Percentiles rank a stretch among this genome's conserved stretches.
Evolutionary conservation across 2,888 invertebrate species (phyloP).

Genomic region (Drosophila mimetica): DNA sequence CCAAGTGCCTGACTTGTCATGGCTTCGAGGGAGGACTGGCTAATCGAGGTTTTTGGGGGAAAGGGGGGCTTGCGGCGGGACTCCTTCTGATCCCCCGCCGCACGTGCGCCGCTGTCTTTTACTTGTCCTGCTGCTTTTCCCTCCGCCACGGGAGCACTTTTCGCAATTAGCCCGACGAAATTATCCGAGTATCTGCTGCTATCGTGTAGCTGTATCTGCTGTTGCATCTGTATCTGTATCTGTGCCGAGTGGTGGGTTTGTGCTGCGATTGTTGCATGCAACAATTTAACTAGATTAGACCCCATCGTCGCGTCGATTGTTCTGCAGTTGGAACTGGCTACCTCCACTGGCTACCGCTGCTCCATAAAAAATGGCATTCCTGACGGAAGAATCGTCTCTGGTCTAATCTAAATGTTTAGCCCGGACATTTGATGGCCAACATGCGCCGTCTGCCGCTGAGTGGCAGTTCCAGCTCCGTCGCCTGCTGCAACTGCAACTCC

Average conservation of each 20-base stretch:
- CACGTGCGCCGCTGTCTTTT: slow-evolving; percentile 69
- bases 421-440: slow-evolving; percentile 77
- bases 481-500: slow-evolving; percentile 12
- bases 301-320: slow-evolving; percentile 62
- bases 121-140: slow-evolving; percentile 58
- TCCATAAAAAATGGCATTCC: slow-evolving; percentile 66
- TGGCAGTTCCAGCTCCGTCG: slow-evolving; percentile 63
- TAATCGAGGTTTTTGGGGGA: slow-evolving; percentile 18
- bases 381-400: slow-evolving; percentile 66
- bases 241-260: slow-evolving; percentile 22
- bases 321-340: slow-evolving; percentile 44
- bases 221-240: slow-evolving; percentile 31
- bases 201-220: slow-evolving; percentile 35
- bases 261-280: slow-evolving; percentile 76
- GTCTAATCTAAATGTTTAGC: slow-evolving; percentile 78
- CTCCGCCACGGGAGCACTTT: slow-evolving; percentile 81
- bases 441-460: slow-evolving; percentile 66
- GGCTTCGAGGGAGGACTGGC: slow-evolving; percentile 24
- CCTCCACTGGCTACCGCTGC: slow-evolving; percentile 30
- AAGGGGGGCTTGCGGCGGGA: background rate
- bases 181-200: slow-evolving; percentile 56
- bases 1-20: slow-evolving; percentile 3
- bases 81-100: slow-evolving; percentile 49
- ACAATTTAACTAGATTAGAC: slow-evolving; percentile 77
- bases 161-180: slow-evolving; percentile 81